A percentile compares a stretch with the other conserved stretches of the same genome.
Conservation (phyloP, 2,113 vertebrate genomes). For the Lota lota region DNA sequence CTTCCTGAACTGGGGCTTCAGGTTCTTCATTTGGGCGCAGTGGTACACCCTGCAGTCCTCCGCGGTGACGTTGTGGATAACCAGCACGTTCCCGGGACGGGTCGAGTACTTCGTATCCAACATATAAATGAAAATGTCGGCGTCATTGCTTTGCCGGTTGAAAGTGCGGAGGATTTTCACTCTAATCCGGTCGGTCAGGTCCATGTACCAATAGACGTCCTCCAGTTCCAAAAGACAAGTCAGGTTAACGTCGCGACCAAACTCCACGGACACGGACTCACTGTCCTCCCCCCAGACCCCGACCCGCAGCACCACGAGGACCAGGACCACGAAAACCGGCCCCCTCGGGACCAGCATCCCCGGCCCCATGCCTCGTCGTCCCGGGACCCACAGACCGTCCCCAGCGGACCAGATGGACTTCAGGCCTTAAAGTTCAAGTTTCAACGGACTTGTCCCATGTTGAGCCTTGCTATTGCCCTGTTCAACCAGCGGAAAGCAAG, state of each 20-base stretch:
- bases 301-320: background rate
- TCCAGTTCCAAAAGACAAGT: background rate
- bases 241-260: constrained; percentile 26
- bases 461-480: too few species aligned
- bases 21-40: constrained; percentile 16
- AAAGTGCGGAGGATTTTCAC: constrained; percentile 6
- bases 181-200: background rate
- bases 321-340: too few species aligned
- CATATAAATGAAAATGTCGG: rapidly evolving
- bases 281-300: background rate
- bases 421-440: too few species aligned
- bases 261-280: background rate
- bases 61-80: constrained; percentile 7
- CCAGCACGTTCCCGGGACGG: background rate
- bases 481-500: too few species aligned
- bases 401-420: too few species aligned
- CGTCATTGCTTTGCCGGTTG: rapidly evolving
- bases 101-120: background rate
- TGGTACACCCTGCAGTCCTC: constrained; percentile 8
- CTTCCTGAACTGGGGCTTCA: too few species aligned
- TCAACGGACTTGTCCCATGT: too few species aligned
- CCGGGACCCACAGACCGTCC: too few species aligned
- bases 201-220: constrained; percentile 12
- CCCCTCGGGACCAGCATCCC: too few species aligned
- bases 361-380: too few species aligned